A percentile compares a stretch with the other conserved stretches of the same genome.
These are phyloP conservation scores for Pachycephala philippinensis DNA, from an alignment of 2,113 vertebrate species.

Conservation along the genomic window DNA sequence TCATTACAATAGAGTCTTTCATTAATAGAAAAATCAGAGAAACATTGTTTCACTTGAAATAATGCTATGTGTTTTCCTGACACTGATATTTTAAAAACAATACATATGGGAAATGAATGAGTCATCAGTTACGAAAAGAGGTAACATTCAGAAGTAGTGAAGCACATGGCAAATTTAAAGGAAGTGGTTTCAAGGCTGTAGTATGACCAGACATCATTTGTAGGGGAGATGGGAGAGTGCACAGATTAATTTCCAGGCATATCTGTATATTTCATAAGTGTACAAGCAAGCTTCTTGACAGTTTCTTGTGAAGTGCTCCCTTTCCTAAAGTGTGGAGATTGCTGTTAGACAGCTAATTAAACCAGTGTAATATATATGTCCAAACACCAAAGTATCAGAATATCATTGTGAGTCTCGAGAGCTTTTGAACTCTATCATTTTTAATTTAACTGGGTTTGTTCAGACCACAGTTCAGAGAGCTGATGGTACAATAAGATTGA, in stretches of 20 bases:
- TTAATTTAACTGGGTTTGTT: neutral
- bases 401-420: neutral
- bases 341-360: neutral
- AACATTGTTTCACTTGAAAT: neutral
- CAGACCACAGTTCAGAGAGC: neutral
- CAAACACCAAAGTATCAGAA: neutral
- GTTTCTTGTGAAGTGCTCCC: neutral
- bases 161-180: neutral
- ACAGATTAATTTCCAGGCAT: neutral
- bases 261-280: neutral
- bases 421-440: neutral
- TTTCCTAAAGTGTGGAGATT: neutral
- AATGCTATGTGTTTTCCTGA: neutral
- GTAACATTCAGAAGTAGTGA: neutral
- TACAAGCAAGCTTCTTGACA: neutral
- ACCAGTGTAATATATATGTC: neutral
- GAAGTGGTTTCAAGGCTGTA: neutral
- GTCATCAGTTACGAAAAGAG: neutral
- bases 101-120: neutral
- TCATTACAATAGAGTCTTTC: neutral
- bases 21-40: neutral
- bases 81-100: neutral
- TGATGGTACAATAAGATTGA: neutral
- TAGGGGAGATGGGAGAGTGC: neutral
- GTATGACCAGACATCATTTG: neutral